These are phyloP conservation scores for Malaclemys terrapin DNA, from an alignment of 2,113 vertebrate genomes.

Conservation along the genomic window DNA sequence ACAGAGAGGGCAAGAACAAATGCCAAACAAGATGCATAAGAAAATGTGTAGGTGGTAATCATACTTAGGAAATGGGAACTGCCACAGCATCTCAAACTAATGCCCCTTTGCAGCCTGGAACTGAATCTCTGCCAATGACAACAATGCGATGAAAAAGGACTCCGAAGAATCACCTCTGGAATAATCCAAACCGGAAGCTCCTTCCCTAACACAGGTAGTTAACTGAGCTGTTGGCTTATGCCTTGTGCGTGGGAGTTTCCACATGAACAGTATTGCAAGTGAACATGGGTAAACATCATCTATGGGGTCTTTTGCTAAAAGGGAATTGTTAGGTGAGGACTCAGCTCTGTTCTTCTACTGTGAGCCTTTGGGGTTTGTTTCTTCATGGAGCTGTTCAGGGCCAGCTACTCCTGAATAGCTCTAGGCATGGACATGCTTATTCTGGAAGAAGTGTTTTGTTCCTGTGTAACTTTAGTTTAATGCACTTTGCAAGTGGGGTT, in stretches of 20 bases:
- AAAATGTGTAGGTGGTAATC: not conserved
- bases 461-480: too few relatives aligned
- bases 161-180: not conserved
- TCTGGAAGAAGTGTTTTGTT: too few relatives aligned
- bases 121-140: not conserved
- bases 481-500: too few relatives aligned
- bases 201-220: not conserved
- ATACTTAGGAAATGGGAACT: rapidly evolving
- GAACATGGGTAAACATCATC: not conserved
- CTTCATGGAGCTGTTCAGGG: not conserved
- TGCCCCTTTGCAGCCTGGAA: not conserved
- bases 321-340: not conserved
- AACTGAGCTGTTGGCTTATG: not conserved
- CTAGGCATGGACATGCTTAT: too few relatives aligned
- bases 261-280: not conserved
- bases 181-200: not conserved
- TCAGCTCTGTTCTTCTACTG: not conserved
- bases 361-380: not conserved
- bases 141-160: not conserved
- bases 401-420: not conserved
- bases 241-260: not conserved
- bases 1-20: not conserved
- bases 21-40: not conserved
- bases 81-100: not conserved
- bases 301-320: not conserved